Conservation (phyloP, 2,888 invertebrate species). For the Ennomos erosarius region DNA sequence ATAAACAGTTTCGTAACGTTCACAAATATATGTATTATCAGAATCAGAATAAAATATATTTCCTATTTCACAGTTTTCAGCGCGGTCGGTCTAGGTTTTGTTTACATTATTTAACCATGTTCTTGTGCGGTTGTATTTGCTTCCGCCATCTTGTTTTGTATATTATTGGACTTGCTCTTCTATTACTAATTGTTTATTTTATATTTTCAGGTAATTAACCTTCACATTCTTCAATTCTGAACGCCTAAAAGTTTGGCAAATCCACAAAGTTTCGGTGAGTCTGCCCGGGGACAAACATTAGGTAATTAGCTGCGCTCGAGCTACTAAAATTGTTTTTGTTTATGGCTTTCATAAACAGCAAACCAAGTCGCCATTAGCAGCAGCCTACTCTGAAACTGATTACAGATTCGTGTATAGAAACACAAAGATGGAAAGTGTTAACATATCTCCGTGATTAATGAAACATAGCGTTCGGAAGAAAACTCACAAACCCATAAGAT, state of each 20-base stretch:
- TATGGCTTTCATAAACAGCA: slow-evolving; percentile 23
- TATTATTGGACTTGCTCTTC: slow-evolving; percentile 28
- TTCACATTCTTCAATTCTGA: slow-evolving; percentile 77
- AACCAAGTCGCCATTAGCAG: slow-evolving; percentile 1
- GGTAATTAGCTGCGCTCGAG: slow-evolving; percentile 62
- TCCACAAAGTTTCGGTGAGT: slow-evolving; percentile 76
- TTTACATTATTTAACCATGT: slow-evolving; percentile 45
- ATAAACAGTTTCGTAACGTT: slow-evolving; percentile 30
- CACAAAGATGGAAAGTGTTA: slow-evolving; percentile 3
- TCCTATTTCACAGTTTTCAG: slow-evolving; percentile 35
- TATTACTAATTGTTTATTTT: slow-evolving; percentile 68
- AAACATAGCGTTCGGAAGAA: slow-evolving; percentile 15
- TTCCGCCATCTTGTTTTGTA: slow-evolving; percentile 25
- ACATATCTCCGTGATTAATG: slow-evolving; percentile 5
- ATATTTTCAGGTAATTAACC: slow-evolving; percentile 83
- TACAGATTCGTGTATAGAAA: not conserved
- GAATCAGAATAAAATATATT: slow-evolving; percentile 31
- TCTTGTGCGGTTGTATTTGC: slow-evolving; percentile 37
- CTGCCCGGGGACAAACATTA: slow-evolving; percentile 63
- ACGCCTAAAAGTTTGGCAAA: slow-evolving; percentile 76
- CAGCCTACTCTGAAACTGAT: not conserved
- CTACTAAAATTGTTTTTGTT: slow-evolving; percentile 39
- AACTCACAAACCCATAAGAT: slow-evolving; percentile 15
- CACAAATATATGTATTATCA: slow-evolving; percentile 30
- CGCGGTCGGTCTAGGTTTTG: slow-evolving; percentile 42